phyloP scores from a whole-genome alignment of 2,797 vertebrate species.

The Epinephelus malabaricus region DNA sequence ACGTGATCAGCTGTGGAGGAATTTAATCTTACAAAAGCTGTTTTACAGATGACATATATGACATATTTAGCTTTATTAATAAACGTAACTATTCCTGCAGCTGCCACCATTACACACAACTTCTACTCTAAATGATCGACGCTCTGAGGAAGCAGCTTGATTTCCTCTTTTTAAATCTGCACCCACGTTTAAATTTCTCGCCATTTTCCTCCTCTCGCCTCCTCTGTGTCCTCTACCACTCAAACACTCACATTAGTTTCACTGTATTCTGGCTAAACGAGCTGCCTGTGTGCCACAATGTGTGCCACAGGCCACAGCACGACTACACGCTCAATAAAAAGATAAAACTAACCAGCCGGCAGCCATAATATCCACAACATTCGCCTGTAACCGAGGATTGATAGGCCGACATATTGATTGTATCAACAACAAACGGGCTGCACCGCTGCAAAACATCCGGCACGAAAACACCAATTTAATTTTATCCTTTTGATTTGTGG shows the following conservation, averaged over 20 bases:
- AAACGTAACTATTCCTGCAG: too few relatives aligned
- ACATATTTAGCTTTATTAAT: too few relatives aligned
- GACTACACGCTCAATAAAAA: not conserved
- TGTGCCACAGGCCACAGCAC: not conserved
- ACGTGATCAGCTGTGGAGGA: not conserved
- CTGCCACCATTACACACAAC: too few relatives aligned
- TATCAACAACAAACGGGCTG: not conserved
- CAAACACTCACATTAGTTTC: not conserved
- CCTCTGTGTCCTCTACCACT: not conserved
- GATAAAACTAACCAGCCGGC: not conserved
- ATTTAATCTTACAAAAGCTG: not conserved
- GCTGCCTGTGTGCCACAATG: not conserved
- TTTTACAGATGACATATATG: too few relatives aligned
- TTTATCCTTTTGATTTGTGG: not conserved
- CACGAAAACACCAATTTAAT: not conserved
- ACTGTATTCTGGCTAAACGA: not conserved
- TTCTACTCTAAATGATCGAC: not conserved
- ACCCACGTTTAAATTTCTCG: not conserved
- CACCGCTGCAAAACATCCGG: not conserved
- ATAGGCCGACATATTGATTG: conserved; percentile 18
- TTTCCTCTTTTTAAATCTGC: not conserved
- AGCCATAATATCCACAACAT: not conserved
- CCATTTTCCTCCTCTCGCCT: not conserved
- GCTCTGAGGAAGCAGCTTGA: not conserved
- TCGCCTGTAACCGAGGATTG: not conserved